A percentile compares a stretch with the other conserved stretches of the same genome.
These are phyloP conservation scores for Oxystoma pomonae DNA, from an alignment of 2,888 invertebrate species.

Conservation along the genomic window DNA sequence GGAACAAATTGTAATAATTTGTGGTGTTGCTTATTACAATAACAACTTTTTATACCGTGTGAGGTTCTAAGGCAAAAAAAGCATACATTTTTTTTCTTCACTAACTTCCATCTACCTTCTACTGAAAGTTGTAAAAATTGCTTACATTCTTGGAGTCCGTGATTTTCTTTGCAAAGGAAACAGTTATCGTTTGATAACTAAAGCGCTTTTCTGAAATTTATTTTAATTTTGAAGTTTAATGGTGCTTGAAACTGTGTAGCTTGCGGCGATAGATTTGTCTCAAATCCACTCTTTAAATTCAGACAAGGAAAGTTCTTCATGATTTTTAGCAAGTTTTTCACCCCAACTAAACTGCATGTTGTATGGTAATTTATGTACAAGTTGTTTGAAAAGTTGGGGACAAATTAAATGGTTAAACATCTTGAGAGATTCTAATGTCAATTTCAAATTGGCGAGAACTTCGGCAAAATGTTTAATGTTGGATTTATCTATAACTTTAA, in stretches of 20 bases:
- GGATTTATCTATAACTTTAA: neutral
- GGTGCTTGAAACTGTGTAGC: neutral
- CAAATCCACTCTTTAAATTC: neutral
- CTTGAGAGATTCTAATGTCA: neutral
- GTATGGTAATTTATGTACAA: neutral
- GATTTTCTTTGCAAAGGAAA: neutral
- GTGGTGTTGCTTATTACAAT: neutral
- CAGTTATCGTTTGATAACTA: neutral
- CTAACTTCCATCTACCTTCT: neutral
- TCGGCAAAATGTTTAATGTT: neutral
- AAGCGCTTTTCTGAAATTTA: neutral
- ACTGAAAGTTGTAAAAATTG: neutral
- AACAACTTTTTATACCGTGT: neutral
- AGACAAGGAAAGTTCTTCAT: neutral
- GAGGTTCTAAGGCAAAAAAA: neutral
- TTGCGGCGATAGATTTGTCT: neutral
- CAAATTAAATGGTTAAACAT: neutral
- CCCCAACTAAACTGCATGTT: neutral
- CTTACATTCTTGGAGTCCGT: neutral
- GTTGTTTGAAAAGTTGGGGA: neutral
- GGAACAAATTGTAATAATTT: neutral
- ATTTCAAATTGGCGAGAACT: neutral
- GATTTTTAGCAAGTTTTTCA: neutral
- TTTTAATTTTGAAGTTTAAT: neutral
- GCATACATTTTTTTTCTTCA: neutral